Evolutionary conservation across 2,888 invertebrate species (phyloP), one percentile per base, ranked within the genome.

Genomic region (Dexiosoma caninum): DNA sequence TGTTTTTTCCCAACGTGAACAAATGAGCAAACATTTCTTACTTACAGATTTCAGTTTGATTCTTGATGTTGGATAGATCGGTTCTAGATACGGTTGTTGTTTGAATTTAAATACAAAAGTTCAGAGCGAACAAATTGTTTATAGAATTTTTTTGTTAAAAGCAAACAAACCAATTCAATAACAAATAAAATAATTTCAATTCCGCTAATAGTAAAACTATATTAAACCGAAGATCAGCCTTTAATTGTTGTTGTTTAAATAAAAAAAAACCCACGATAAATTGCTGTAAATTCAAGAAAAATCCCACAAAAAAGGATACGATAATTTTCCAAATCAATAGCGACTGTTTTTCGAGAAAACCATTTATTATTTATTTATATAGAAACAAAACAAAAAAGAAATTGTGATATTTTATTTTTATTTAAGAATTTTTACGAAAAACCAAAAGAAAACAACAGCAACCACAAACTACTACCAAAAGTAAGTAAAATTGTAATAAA

Each of bases 61-160:
- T 89, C 89, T 89, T 89, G 88, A 86, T 87, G 88, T 89, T 87
- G 89, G 86, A 87, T 89, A 88, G 90, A 88, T 90, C 89, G 89
- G 89, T 89, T 89, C 88, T 89, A 82, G 64, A 78, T 78, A 78
- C 77, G 77, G 77, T 78, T 78, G 77, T 78, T 78, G 70, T 71
- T 78, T 78, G 27, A 74, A 67, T 71, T 49, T 32, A 40, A 19
- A 66, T 71, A 57, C 82, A 83, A 37, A 78, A 55, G 37, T 70
- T 70, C 70, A 82, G 74, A 49, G 49, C 75, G 27, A 23, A 67
- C 49, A 57, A 59, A 59, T 57, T 59, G 49, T 8, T 12, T 23
- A 42, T 16, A 8, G 10, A 55, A 44, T 16, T 80, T 5, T 74
- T 75, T 42, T 67, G 16, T 53, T 51, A 42, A 75, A 78, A 44